Base-by-base conservation (phyloP, 2,797 vertebrate species). In the Siniperca undulata region DNA sequence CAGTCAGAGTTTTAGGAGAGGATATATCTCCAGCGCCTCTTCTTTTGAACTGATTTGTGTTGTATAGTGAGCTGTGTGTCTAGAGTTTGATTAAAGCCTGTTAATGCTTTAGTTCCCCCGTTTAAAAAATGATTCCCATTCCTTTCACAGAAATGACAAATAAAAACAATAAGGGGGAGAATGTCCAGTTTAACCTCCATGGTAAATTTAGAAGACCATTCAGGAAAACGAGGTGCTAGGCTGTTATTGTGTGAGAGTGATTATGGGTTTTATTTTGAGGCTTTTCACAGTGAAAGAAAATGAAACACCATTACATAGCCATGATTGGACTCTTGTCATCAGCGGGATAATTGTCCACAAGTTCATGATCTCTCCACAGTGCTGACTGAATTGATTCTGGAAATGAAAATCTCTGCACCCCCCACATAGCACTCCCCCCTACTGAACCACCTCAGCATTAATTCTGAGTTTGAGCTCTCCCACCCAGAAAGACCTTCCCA, bases 251-350 rank as follows among this genome's bases (percentile, higher is more conserved):
- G 20, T 19, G 52, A 73, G 67, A 85, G 84, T 90, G 90, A 95
- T 95, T 94, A 94, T 84, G 87, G 87, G 88, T 87, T 92, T 55
- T 92, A 91, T 90, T 93, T 92, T 79, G 81, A 80, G 81, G 86
- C 88, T 85, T 92, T 93, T 93, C 78, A 79, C 65, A 69, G 87
- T 46, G 74, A 83, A 85, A 78, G 74, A 87, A 89, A 90, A 84
- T 38, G 80, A 92, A 90, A 90, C 85, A 53, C 86, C 72, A 91
- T 92, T 92, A 91, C 85, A 70, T 60, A 60, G 62, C 73, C 53
- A 60, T 91, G 87, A 94, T 91, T 92, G 89, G 89, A 90, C 89
- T 89, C 90, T 90, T 87, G 89, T 93, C 86, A 88, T 93, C 89
- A 86, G 81, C 27, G 16, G 80, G 70, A 90, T 93, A 94, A 93